These are phyloP conservation scores for Trigoniulus corallinus DNA, from an alignment of 1,140 invertebrate genomes.

Conservation along the genomic window DNA sequence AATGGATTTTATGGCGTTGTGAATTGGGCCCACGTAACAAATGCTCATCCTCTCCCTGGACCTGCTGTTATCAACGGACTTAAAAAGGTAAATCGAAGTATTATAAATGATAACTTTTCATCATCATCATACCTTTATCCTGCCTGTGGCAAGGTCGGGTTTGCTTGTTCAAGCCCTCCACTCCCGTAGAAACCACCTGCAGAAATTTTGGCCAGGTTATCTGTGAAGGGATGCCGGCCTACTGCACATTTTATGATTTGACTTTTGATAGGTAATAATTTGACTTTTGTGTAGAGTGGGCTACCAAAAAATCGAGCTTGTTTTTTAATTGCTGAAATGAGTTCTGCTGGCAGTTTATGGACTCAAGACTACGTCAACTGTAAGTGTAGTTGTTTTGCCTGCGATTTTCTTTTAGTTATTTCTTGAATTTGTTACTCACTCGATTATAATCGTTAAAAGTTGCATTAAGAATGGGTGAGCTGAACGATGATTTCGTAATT, in stretches of 20 bases:
- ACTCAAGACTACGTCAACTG: not conserved
- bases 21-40: slow-evolving; percentile 80
- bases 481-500: slow-evolving; percentile 45
- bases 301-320: slow-evolving; percentile 10
- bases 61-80: slow-evolving; percentile 60
- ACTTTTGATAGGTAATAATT: not conserved
- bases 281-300: slow-evolving; percentile 1
- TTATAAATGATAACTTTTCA: not conserved
- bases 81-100: slow-evolving; percentile 29
- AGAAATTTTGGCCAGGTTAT: too few species aligned
- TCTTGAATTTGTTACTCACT: too few species aligned
- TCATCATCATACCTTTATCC: too few species aligned
- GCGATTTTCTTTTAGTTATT: not conserved
- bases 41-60: slow-evolving; percentile 71
- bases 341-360: slow-evolving; percentile 13
- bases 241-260: not conserved
- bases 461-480: slow-evolving; percentile 43
- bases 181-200: too few species aligned
- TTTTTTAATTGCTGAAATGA: slow-evolving; percentile 21
- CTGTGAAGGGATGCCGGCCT: not conserved
- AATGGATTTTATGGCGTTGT: slow-evolving; percentile 57
- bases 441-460: slow-evolving; percentile 21
- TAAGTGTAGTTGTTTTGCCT: not conserved
- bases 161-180: too few species aligned
- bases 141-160: too few species aligned